phyloP scores from a whole-genome alignment of 2,113 vertebrate species.

The Macrotis lagotis region DNA sequence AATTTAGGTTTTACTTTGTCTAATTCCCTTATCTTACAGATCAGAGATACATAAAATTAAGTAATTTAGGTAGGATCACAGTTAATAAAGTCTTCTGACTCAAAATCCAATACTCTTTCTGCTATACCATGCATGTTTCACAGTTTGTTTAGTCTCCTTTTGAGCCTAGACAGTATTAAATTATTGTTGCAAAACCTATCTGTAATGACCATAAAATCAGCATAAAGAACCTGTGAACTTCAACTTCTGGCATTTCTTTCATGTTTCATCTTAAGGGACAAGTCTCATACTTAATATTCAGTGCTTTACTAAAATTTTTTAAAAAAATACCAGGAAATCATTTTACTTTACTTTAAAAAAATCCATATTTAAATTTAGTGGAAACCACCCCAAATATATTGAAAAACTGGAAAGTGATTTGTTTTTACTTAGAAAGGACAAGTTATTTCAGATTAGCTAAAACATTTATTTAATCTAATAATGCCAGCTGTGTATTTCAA shows the following conservation, averaged over 20 bases:
- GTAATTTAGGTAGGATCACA: neutral
- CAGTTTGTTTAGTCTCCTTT: neutral
- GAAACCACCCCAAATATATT: neutral
- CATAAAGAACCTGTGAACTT: neutral
- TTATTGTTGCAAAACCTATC: constrained; percentile 5
- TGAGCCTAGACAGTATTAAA: neutral
- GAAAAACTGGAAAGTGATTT: neutral
- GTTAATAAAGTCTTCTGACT: neutral
- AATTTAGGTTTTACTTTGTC: too few relatives aligned
- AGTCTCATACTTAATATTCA: constrained; percentile 11
- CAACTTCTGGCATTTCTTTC: neutral
- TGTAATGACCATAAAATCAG: constrained; percentile 8
- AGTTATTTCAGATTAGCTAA: neutral
- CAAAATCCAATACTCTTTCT: neutral
- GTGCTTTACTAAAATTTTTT: constrained; percentile 37
- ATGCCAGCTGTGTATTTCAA: neutral
- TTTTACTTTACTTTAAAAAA: constrained; percentile 33
- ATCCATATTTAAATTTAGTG: neutral
- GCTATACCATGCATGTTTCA: neutral
- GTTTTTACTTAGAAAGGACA: neutral
- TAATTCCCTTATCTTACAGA: too few relatives aligned
- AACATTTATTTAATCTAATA: neutral
- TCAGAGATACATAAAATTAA: neutral
- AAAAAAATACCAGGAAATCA: constrained; percentile 13
- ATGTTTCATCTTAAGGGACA: neutral